Conservation (phyloP, 2,113 vertebrate genomes). For the Daubentonia madagascariensis region DNA sequence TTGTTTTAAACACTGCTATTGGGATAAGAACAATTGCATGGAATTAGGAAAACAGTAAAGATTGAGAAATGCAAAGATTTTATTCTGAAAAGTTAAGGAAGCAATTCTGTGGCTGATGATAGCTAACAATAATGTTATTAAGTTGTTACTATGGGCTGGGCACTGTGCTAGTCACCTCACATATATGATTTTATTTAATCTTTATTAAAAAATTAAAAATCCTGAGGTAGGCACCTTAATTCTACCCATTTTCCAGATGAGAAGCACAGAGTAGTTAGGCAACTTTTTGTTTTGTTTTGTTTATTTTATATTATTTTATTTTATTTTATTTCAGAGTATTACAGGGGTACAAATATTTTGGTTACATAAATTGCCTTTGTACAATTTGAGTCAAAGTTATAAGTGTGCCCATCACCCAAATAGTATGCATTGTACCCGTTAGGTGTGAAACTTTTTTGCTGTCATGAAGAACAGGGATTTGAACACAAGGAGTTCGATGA, state of each 20-base stretch:
- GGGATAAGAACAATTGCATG: background rate
- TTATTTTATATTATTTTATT: no score
- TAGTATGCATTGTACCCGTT: no score
- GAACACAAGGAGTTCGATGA: background rate
- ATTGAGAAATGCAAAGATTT: background rate
- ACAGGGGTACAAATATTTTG: no score
- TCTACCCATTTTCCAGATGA: background rate
- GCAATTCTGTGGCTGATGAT: slow-evolving; percentile 63
- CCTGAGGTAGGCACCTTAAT: background rate
- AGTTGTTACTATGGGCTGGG: background rate
- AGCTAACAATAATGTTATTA: slow-evolving; percentile 43
- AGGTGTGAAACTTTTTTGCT: background rate
- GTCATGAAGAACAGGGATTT: background rate
- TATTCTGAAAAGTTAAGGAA: slow-evolving; percentile 53
- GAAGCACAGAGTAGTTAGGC: background rate
- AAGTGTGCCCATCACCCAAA: no score
- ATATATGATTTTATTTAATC: background rate
- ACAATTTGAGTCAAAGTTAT: no score
- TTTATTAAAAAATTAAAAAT: background rate
- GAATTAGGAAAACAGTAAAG: slow-evolving; percentile 47
- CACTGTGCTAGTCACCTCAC: background rate
- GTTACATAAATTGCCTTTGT: no score
- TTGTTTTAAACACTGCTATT: background rate
- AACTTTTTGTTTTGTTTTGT: no score
- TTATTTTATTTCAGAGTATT: no score